Evolutionary conservation across 2,113 vertebrate species (phyloP).

Genomic region (Mustela nigripes): DNA sequence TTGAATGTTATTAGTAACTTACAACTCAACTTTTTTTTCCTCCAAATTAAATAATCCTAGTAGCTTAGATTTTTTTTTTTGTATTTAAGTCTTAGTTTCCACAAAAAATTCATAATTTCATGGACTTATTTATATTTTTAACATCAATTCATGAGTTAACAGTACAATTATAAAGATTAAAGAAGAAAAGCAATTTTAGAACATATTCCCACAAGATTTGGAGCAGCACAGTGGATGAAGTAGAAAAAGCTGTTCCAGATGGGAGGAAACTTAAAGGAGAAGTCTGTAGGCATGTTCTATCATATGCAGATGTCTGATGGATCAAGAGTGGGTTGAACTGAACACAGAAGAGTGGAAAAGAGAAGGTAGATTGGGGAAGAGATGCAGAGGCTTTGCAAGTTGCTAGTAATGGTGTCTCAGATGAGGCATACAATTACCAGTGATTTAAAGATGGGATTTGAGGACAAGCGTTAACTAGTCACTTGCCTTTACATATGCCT

Average conservation of each 20-base stretch:
- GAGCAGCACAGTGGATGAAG: slow-evolving; percentile 58
- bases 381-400: not conserved
- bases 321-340: slow-evolving; percentile 2
- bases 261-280: slow-evolving; percentile 68
- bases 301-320: slow-evolving; percentile 43
- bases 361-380: not conserved
- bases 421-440: not conserved
- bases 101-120: slow-evolving; percentile 52
- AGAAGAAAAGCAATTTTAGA: slow-evolving; percentile 73
- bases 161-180: slow-evolving; percentile 71
- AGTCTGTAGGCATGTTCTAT: slow-evolving; percentile 54
- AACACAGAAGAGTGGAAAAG: not conserved
- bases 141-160: slow-evolving; percentile 58
- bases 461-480: not conserved
- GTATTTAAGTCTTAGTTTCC: slow-evolving; percentile 33
- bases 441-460: slow-evolving; percentile 56
- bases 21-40: slow-evolving; percentile 31
- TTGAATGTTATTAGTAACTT: slow-evolving; percentile 65
- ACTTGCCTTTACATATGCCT: slow-evolving; percentile 37
- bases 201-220: slow-evolving; percentile 63
- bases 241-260: slow-evolving; percentile 70
- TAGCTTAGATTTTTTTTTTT: slow-evolving; percentile 49
- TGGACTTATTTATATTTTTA: slow-evolving; percentile 22
- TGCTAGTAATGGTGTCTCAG: not conserved
- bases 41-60: slow-evolving; percentile 31